A percentile compares a stretch with the other conserved stretches of the same genome.
phyloP scores from a whole-genome alignment of 2,113 vertebrate genomes.

The Callipepla californica region DNA sequence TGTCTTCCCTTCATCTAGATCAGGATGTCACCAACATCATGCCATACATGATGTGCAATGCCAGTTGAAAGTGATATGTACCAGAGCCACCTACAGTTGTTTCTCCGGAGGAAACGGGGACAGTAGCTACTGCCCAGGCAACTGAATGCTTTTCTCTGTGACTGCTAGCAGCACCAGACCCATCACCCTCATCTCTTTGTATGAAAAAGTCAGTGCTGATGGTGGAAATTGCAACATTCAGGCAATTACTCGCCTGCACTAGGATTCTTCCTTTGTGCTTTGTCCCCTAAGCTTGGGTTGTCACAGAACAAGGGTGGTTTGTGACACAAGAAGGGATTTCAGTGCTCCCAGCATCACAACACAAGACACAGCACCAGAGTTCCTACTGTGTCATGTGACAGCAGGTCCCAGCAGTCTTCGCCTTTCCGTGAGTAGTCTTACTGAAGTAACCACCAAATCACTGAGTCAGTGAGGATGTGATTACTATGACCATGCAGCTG shows the following conservation, averaged over 20 bases:
- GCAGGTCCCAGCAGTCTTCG: not conserved
- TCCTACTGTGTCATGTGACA: fast-evolving
- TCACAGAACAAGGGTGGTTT: not conserved
- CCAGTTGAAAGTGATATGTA: fast-evolving
- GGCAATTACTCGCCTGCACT: not conserved
- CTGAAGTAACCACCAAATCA: not conserved
- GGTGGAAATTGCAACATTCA: not conserved
- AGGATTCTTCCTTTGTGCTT: not conserved
- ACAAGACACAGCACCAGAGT: not conserved
- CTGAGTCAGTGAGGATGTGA: not conserved
- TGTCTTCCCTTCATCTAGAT: not conserved
- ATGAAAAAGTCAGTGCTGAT: not conserved
- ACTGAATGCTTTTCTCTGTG: constrained; percentile 3
- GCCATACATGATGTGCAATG: not conserved
- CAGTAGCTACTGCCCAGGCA: constrained; percentile 21
- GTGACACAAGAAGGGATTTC: not conserved
- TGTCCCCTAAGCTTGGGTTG: not conserved
- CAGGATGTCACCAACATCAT: not conserved
- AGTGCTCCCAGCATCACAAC: not conserved
- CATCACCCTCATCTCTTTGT: not conserved
- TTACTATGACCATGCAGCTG: not conserved
- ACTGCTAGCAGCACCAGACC: not conserved
- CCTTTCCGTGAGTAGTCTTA: not conserved
- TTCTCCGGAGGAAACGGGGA: constrained; percentile 15
- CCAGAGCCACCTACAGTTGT: not conserved